Evolutionary conservation across 2,113 vertebrate species (phyloP).

Genomic region (Corynorhinus townsendii): DNA sequence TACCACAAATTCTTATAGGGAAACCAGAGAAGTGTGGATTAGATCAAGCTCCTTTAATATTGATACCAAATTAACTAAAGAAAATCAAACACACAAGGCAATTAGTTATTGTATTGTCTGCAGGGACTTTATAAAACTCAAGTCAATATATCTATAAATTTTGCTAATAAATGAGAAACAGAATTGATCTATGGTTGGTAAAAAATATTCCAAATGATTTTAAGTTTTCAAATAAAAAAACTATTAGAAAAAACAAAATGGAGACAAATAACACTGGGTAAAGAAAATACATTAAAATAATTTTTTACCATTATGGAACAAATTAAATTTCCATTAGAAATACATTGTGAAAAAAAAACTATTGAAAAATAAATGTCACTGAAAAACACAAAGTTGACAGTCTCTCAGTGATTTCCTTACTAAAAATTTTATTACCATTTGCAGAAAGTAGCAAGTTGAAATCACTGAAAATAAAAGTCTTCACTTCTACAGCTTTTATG

Average conservation of each 20-base stretch:
- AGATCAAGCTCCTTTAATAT: conserved; percentile 51
- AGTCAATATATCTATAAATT: neutral
- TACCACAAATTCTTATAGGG: conserved; percentile 34
- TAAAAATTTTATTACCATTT: neutral
- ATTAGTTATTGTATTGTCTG: conserved; percentile 14
- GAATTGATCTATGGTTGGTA: neutral
- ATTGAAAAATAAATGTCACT: neutral
- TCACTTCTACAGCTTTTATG: neutral
- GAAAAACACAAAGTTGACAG: neutral
- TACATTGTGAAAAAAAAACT: neutral
- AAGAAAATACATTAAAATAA: conserved; percentile 24
- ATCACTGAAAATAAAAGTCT: neutral
- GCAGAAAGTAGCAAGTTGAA: conserved; percentile 12
- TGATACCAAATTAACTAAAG: conserved; percentile 57
- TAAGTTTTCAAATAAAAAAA: neutral
- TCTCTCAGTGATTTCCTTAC: neutral
- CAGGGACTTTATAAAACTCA: neutral
- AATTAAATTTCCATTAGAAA: neutral
- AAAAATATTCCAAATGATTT: neutral
- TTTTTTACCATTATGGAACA: neutral
- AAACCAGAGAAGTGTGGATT: conserved; percentile 58
- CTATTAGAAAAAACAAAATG: neutral
- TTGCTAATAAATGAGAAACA: neutral
- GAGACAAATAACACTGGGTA: neutral
- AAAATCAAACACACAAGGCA: conserved; percentile 44